These are phyloP conservation scores for Platypus cylindrus DNA, from an alignment of 2,888 invertebrate species.

Conservation along the genomic window DNA sequence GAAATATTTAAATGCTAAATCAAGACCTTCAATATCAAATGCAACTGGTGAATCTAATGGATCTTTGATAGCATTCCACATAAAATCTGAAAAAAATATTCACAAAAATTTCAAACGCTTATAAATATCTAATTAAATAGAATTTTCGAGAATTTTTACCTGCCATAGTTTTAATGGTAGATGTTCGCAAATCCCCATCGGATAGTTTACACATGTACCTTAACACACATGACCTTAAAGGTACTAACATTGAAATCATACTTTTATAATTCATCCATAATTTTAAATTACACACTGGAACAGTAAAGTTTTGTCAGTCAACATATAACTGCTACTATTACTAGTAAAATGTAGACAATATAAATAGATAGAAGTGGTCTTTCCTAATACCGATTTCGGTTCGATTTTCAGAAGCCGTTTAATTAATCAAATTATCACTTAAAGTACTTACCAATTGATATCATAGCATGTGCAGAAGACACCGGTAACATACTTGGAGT, in stretches of 20 bases:
- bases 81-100: conserved; percentile 65
- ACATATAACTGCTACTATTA: too few species aligned
- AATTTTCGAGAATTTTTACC: conserved; percentile 39
- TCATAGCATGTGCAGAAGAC: conserved; percentile 82
- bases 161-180: conserved; percentile 85
- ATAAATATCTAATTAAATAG: too few species aligned
- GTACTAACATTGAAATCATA: conserved; percentile 78
- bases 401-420: too few species aligned
- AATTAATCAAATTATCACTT: too few species aligned
- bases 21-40: conserved; percentile 82
- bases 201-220: conserved; percentile 88
- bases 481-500: conserved; percentile 65
- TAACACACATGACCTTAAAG: conserved; percentile 73
- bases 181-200: conserved; percentile 80
- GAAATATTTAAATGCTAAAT: conserved; percentile 92
- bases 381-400: too few species aligned
- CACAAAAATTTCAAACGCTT: too few species aligned
- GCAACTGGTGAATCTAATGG: conserved; percentile 73
- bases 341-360: too few species aligned
- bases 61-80: conserved; percentile 92
- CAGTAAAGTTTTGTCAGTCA: too few species aligned
- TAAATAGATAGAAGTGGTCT: too few species aligned
- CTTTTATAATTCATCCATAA: conserved; percentile 88
- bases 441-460: conserved; percentile 58
- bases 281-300: conserved; percentile 73